Base-by-base conservation (phyloP, 2,797 vertebrate species). In the Neostethus bicornis region DNA sequence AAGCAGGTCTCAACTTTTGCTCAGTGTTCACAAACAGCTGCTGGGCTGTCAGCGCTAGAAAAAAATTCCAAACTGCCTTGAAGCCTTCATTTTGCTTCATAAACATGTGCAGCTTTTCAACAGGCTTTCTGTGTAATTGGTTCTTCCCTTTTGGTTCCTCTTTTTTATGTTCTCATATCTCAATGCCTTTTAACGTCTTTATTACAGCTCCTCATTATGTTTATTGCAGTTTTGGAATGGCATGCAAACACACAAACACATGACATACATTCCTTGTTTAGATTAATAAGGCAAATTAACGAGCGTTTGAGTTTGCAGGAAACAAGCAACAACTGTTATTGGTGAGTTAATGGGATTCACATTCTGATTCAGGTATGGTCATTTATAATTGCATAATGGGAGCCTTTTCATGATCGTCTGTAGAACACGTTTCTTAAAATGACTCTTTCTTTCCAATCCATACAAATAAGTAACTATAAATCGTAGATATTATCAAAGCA, bases 221-320 rank as follows among this genome's bases (percentile, higher is more conserved):
- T 62, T 39, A 2, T 28, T 67, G 69, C 12, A 61, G 59, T 75
- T 75, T 12, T 45, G 5, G 46, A 9, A 49, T 20, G 51, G 48
- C 39, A 66, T 41, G 24, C 39, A 64, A 75, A 51, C 38, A 46
- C 21, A 61, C 23, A 39, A 44, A 53, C 53, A 44, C 55, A 61
- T 56, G 50, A 21, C 58, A 66, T 32, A 52, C 69, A 59, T 78
- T 78, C 66, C 66, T 28, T 64, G 26, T 68, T 61, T 24, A 58
- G 43, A 53, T 48, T 80, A 72, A 79, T 3, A 28, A 75, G 65
- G 50, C 39, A 54, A 77, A 75, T 79, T 57, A 73, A 79, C 70
- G 39, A 4, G 35, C 39, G 39, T 61, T 56, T 58, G 50, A 51
- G 58, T 73, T 42, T 10, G 32, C 64, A 68, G 75, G 75, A 82